Percentiles rank a stretch among this genome's conserved stretches.
Evolutionary conservation across 2,888 invertebrate genomes (phyloP).

Genomic region (Ctena decussata): DNA sequence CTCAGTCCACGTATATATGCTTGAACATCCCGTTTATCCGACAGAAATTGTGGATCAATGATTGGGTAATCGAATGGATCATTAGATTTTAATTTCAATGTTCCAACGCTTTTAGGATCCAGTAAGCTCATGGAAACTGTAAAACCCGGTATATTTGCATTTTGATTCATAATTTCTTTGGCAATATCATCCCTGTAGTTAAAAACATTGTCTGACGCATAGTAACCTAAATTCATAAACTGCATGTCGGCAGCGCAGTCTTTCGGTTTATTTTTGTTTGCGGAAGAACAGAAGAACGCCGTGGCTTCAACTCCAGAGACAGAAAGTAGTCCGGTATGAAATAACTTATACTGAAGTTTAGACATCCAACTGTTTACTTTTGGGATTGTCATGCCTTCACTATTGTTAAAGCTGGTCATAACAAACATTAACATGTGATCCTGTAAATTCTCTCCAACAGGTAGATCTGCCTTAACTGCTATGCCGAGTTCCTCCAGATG

Average conservation of each 20-base stretch:
- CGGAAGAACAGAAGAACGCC: slow-evolving; percentile 43
- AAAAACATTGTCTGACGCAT: slow-evolving; percentile 28
- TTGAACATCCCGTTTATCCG: slow-evolving; percentile 14
- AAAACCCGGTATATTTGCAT: not conserved
- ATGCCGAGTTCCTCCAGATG: slow-evolving; percentile 84
- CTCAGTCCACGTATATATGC: slow-evolving; percentile 13
- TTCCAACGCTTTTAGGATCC: slow-evolving; percentile 15
- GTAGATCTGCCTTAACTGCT: slow-evolving; percentile 79
- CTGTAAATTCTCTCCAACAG: slow-evolving; percentile 72
- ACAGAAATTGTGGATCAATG: slow-evolving; percentile 33
- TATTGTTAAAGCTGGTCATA: slow-evolving; percentile 29
- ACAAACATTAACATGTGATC: slow-evolving; percentile 42
- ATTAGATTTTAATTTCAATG: not conserved
- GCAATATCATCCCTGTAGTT: slow-evolving; percentile 42
- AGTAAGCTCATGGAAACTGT: not conserved
- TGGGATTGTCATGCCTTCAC: slow-evolving; percentile 34
- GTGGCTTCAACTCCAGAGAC: slow-evolving; percentile 45
- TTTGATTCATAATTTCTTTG: slow-evolving; percentile 10
- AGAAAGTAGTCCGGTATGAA: slow-evolving; percentile 42
- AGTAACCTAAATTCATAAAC: slow-evolving; percentile 33
- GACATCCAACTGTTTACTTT: slow-evolving; percentile 37
- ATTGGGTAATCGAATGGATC: slow-evolving; percentile 42
- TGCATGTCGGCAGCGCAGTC: slow-evolving; percentile 58
- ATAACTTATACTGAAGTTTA: slow-evolving; percentile 43
- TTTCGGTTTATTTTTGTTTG: slow-evolving; percentile 1